Percentiles rank a stretch among this genome's conserved stretches.
These are phyloP conservation scores for Cephalopholis sonnerati DNA, from an alignment of 2,113 vertebrate genomes.

Conservation along the genomic window DNA sequence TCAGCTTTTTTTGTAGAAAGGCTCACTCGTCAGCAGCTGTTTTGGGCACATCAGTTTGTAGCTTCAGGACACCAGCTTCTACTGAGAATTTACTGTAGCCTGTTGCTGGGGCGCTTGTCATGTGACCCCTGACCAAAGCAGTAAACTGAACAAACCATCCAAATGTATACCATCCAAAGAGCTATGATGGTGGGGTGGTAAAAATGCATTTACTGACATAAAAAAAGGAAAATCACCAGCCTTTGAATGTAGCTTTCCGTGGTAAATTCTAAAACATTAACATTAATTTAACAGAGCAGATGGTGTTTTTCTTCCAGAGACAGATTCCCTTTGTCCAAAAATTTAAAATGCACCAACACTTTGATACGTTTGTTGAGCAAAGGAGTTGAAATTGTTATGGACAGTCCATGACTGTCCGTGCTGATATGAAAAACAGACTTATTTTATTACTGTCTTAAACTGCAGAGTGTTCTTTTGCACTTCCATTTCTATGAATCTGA, in stretches of 20 bases:
- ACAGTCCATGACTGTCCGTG: conserved; percentile 1
- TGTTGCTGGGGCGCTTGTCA: no score
- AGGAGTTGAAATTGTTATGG: not conserved
- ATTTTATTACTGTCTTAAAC: conserved; percentile 19
- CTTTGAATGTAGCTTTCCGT: not conserved
- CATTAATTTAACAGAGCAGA: not conserved
- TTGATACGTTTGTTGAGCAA: conserved; percentile 20
- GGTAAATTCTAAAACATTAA: not conserved
- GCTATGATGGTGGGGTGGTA: not conserved
- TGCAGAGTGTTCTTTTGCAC: conserved; percentile 1
- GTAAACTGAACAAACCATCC: no score
- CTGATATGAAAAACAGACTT: conserved; percentile 22
- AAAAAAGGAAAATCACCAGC: not conserved
- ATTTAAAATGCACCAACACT: not conserved
- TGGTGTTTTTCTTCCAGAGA: not conserved
- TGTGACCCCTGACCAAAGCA: no score
- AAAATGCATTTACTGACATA: not conserved
- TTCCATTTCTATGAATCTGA: conserved; percentile 21
- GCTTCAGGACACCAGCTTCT: no score
- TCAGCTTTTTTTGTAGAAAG: no score
- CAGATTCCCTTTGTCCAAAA: not conserved
- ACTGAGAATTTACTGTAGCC: no score
- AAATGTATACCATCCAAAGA: not conserved
- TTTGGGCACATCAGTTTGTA: no score
- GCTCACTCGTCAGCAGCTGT: no score